Evolutionary conservation across 92 coral and sea anemone genomes (phyloP).

Genomic region (Meandrina meandrites): DNA sequence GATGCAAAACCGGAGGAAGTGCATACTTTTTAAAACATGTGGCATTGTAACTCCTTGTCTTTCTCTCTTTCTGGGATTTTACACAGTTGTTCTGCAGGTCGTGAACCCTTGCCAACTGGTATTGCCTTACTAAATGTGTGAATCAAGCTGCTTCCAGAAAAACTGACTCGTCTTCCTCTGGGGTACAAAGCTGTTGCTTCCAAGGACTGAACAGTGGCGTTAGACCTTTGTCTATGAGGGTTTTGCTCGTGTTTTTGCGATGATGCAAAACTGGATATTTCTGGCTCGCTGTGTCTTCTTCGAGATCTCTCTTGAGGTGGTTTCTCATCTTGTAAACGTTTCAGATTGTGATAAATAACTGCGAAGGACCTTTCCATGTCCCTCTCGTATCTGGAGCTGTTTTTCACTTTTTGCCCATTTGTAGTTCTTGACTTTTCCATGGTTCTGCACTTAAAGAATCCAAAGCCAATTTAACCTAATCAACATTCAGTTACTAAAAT

Average conservation of each 20-base stretch:
- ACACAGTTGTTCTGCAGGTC: not conserved
- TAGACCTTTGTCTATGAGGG: not conserved
- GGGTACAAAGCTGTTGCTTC: not conserved
- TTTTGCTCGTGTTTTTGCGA: not conserved
- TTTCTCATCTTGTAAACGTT: slow-evolving; percentile 36
- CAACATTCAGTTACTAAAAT: not conserved
- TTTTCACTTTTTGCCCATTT: not conserved
- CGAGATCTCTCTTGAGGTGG: not conserved
- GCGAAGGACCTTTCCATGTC: slow-evolving; percentile 38
- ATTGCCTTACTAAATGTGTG: not conserved
- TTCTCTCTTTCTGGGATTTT: not conserved
- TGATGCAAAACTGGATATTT: not conserved
- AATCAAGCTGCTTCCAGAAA: not conserved
- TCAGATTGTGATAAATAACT: slow-evolving; percentile 41
- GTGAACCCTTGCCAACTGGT: not conserved
- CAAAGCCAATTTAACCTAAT: not conserved
- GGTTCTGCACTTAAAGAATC: not conserved
- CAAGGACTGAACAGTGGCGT: not conserved
- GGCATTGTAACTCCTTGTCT: not conserved
- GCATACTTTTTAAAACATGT: not conserved
- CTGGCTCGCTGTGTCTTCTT: slow-evolving; percentile 29
- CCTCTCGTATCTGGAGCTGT: slow-evolving; percentile 26
- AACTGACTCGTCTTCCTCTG: slow-evolving; percentile 15
- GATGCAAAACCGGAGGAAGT: not conserved
- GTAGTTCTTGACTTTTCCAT: slow-evolving; percentile 9